These are phyloP conservation scores for Toxonevra muliebris DNA, from an alignment of 2,888 invertebrate genomes.

Conservation along the genomic window DNA sequence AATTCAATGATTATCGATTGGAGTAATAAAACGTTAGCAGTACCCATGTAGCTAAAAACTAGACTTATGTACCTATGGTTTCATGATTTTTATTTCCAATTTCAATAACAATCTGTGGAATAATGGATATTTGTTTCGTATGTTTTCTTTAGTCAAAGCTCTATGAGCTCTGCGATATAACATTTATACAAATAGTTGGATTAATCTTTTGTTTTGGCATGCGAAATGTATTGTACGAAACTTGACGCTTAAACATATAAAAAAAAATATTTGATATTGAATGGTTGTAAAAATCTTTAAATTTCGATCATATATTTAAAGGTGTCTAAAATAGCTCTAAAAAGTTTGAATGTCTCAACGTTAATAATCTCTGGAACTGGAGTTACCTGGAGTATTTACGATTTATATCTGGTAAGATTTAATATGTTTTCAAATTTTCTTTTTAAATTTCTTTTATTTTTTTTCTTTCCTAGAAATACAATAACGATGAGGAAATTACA, in stretches of 20 bases:
- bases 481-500: constrained; percentile 50
- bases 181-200: background rate
- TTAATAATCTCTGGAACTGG: constrained; percentile 55
- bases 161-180: no score
- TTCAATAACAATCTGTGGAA: no score
- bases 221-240: no score
- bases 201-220: background rate
- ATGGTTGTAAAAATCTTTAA: background rate
- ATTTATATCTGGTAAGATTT: constrained; percentile 51
- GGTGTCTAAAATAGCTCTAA: constrained; percentile 45
- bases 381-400: constrained; percentile 47
- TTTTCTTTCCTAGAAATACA: constrained; percentile 43
- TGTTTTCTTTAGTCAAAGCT: no score
- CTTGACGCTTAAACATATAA: no score
- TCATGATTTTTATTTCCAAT: no score
- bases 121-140: no score
- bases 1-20: no score
- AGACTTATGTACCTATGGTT: no score
- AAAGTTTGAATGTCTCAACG: constrained; percentile 53
- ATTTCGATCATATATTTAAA: constrained; percentile 1
- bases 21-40: no score
- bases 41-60: no score
- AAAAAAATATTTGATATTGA: no score
- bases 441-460: background rate
- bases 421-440: background rate